A percentile compares a stretch with the other conserved stretches of the same genome.
Conservation (phyloP, 2,797 vertebrate species). For the Antrozous pallidus region DNA sequence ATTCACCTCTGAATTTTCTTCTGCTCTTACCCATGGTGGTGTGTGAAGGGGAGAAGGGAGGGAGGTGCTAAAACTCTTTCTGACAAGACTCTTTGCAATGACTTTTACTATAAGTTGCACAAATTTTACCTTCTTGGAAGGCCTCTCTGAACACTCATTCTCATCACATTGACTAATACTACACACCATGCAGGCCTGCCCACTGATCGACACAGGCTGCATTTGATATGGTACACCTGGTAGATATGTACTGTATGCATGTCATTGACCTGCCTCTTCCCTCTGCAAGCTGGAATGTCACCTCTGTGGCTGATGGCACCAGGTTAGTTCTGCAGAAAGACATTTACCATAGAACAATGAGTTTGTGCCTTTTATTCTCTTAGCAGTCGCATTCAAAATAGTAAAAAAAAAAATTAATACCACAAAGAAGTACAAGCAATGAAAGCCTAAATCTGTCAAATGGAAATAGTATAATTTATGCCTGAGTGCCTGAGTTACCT, state of each 20-base stretch:
- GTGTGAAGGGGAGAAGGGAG: background rate
- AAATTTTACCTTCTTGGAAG: background rate
- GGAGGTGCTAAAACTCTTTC: background rate
- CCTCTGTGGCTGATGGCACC: too few species aligned
- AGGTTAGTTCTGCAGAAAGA: background rate
- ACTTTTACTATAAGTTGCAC: background rate
- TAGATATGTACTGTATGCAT: background rate
- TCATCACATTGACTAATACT: background rate
- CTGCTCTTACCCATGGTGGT: background rate
- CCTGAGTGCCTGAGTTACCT: background rate
- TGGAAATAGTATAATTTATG: background rate
- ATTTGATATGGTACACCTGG: background rate
- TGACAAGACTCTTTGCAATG: background rate
- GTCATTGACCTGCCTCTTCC: background rate
- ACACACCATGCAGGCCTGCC: background rate
- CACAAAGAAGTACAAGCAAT: background rate
- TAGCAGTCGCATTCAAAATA: background rate
- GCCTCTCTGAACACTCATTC: background rate
- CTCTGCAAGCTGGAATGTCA: background rate
- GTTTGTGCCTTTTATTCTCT: background rate
- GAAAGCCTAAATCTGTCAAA: background rate
- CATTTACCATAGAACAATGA: background rate
- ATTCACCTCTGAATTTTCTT: background rate
- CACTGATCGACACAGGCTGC: background rate
- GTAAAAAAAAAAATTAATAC: conserved; percentile 1